phyloP scores from a whole-genome alignment of 2,113 vertebrate species.

The Notarius lentiginosus region DNA sequence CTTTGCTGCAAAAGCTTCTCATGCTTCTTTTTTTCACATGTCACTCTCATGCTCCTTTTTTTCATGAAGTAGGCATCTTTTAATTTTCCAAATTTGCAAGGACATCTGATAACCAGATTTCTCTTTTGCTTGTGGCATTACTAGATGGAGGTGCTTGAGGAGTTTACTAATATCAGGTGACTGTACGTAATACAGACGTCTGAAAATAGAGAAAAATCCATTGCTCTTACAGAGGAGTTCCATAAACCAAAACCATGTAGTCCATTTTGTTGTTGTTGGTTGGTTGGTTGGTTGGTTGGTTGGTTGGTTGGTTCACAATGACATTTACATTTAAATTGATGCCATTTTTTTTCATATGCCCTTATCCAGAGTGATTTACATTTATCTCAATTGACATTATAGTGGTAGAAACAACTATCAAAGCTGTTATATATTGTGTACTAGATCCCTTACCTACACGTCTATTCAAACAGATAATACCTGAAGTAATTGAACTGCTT shows the following conservation, averaged over 20 bases:
- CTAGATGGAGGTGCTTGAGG: background rate
- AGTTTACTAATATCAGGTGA: constrained; percentile 2
- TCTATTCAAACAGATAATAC: too few relatives aligned
- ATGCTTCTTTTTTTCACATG: background rate
- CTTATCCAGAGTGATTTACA: too few relatives aligned
- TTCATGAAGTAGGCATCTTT: background rate
- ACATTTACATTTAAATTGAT: too few relatives aligned
- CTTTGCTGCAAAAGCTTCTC: constrained; percentile 1
- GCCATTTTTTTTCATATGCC: too few relatives aligned
- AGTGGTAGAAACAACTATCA: background rate
- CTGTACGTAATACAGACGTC: background rate
- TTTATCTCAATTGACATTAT: background rate
- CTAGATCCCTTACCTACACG: too few relatives aligned
- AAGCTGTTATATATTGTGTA: background rate
- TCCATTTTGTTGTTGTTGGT: too few relatives aligned
- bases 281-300: background rate
- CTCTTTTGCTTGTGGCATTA: background rate
- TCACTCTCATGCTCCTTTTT: background rate
- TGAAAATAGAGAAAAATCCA: background rate
- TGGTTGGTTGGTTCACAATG: background rate
- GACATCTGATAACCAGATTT: constrained; percentile 7
- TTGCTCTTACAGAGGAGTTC: background rate
- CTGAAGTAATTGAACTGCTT: too few relatives aligned
- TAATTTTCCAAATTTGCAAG: background rate
- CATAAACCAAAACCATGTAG: background rate